Percentiles rank a stretch among this genome's conserved stretches.
phyloP scores from a whole-genome alignment of 2,113 vertebrate species.

The Cyanoliseus patagonus region DNA sequence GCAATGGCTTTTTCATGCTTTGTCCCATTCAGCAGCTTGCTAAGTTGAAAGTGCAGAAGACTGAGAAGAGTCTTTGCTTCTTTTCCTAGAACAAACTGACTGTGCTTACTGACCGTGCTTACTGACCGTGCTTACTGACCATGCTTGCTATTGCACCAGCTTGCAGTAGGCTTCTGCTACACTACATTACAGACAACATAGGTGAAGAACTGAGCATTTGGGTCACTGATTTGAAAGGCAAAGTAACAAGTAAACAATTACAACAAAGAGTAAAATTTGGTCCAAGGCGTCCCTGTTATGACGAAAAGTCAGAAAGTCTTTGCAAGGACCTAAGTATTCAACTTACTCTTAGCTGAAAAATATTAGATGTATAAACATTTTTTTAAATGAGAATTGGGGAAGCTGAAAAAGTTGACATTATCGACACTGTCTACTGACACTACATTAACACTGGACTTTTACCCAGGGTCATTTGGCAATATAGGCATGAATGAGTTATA shows the following conservation, averaged over 20 bases:
- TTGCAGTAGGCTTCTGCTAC: background rate
- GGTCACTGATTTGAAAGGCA: background rate
- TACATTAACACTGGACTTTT: background rate
- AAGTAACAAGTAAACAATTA: background rate
- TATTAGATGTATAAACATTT: background rate
- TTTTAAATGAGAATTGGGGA: background rate
- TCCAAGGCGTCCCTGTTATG: background rate
- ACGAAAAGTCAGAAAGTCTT: background rate
- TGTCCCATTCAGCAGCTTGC: background rate
- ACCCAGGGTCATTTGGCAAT: background rate
- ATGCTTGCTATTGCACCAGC: background rate
- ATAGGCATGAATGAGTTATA: background rate
- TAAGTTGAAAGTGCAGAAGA: background rate
- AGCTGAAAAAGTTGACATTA: background rate
- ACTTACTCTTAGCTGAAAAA: background rate
- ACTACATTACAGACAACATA: background rate
- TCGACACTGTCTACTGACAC: background rate
- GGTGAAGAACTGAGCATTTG: background rate
- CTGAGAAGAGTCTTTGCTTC: background rate
- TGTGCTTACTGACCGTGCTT: background rate
- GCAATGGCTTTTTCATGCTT: background rate
- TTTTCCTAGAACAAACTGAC: background rate
- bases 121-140: no score
- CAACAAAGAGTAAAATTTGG: background rate
- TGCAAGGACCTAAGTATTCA: background rate